Base-by-base conservation (phyloP, 2,888 invertebrate species). In the Andrena praecox region DNA sequence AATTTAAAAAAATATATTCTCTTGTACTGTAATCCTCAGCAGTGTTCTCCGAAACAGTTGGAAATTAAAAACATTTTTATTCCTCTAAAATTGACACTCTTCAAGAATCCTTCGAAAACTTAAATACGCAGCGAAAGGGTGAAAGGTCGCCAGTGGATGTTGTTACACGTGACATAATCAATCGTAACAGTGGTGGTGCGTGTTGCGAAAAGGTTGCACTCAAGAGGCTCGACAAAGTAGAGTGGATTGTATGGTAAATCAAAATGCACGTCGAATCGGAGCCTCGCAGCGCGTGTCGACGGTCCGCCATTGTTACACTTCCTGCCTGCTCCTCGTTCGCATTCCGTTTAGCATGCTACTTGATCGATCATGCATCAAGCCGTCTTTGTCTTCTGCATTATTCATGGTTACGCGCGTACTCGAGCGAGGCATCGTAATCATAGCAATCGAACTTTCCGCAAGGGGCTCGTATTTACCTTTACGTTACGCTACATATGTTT, bases 371-470 rank as follows among this genome's bases (percentile, higher is more conserved):
- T 42, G 66, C 56, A 29, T 71, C 59, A n/a, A 52, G 16, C 50
- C 67, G 52, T 67, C 72, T 72, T 62, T 72, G 71, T 77, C 64
- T 66, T 33, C 7, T 63, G 70, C 69, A 69, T 77, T 63, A 64
- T 62, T 77, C 76, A 64, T 52, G 56, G 56, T 56, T 42, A 69
- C 64, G 35, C 68, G 69, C 66, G 56, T 31, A 29, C 66, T 24
- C 31, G 10, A 33, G 33, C 63, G 20, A 66, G 29, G 59, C 67
- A 50, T 67, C 33, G 67, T 67, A 67, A 74, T 74, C 67, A 31
- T 31, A 31, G 29, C 60, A 50, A 67, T 33, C 59, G 59, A 33
- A 50, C n/a, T 48, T 50, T 48, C 12, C 29, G 27, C 59, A 42
- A 35, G 59, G 31, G 31, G 33, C 5, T 24, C 56, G 24, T 54